Evolutionary conservation across 2,113 vertebrate species (phyloP).

Genomic region (Burhinus bistriatus): DNA sequence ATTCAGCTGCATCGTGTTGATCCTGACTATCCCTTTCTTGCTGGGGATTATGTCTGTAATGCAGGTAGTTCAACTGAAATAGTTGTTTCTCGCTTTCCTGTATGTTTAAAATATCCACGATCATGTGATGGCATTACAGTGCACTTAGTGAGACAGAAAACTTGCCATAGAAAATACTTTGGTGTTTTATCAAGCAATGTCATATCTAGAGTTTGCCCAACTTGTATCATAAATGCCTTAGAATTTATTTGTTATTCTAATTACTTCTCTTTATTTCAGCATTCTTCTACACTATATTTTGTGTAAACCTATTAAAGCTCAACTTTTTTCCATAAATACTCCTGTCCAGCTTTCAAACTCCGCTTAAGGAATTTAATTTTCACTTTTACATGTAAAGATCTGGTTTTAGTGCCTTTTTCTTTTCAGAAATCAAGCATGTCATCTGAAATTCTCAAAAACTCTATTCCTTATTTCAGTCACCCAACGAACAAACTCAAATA

Average conservation of each 20-base stretch:
- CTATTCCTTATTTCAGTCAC: neutral
- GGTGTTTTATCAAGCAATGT: neutral
- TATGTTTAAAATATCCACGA: neutral
- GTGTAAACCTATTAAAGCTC: neutral
- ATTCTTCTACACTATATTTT: neutral
- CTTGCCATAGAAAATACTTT: neutral
- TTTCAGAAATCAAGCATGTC: neutral
- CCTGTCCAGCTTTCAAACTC: neutral
- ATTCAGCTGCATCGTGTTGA: neutral
- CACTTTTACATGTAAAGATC: neutral
- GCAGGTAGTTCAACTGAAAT: neutral
- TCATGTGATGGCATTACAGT: neutral
- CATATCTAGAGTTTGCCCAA: neutral
- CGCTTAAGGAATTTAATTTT: neutral
- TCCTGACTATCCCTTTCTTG: neutral
- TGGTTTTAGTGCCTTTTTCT: neutral
- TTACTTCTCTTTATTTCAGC: neutral
- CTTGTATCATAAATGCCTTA: neutral
- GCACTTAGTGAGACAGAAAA: neutral
- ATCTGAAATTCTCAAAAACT: neutral
- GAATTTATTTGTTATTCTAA: neutral
- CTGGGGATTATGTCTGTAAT: neutral
- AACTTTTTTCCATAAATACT: neutral
- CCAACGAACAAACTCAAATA: neutral
- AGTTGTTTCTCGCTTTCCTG: neutral